Evolutionary conservation across 2,797 vertebrate genomes (phyloP), one percentile per base, ranked within the genome.

Genomic region (Pogoniulus pusillus): DNA sequence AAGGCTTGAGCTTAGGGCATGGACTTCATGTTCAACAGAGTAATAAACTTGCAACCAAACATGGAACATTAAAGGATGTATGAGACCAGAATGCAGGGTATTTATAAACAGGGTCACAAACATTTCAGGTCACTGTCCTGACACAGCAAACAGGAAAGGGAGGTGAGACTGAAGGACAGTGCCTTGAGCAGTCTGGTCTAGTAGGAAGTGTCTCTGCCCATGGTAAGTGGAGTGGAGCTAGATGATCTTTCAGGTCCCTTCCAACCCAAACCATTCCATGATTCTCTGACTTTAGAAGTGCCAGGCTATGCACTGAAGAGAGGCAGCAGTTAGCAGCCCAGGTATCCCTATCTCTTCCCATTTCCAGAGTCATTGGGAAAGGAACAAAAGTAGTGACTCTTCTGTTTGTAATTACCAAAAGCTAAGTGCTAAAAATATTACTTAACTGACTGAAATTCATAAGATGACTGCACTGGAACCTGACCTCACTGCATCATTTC

Each of bases 41-140:
- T 20, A 63, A 75, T 12, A 6, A 84, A 79, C 5, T 8, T 29
- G 17, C 18, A 82, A 29, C 3, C 26, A 37, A 58, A 82, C 16
- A 47, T 0, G 1, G 45, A 37, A 68, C 0, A 0, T 15, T 34
- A 60, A 19, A 47, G 11, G 27, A 76, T 1, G 0, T 4, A 59
- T 7, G 15, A 78, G 37, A 49, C 16, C 13, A 68, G 35, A 62
- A 34, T 73, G 65, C n/a, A 34, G 30, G 19, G 8, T 74, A 64
- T 22, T 59, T 29, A 43, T 11, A 9, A 12, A 60, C 37, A 78
- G 45, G n/a, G 14, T 51, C 9, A 34, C 32, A 70, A 47, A 26
- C 8, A 30, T 6, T 59, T 73, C 16, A 2, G 14, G 47, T 58
- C 55, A 78, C 18, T 3, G 2, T 34, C 10, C 39, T 59, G 55